Evolutionary conservation across 2,797 vertebrate genomes (phyloP), one percentile per base, ranked within the genome.

Genomic region (Calcarius lapponicus): DNA sequence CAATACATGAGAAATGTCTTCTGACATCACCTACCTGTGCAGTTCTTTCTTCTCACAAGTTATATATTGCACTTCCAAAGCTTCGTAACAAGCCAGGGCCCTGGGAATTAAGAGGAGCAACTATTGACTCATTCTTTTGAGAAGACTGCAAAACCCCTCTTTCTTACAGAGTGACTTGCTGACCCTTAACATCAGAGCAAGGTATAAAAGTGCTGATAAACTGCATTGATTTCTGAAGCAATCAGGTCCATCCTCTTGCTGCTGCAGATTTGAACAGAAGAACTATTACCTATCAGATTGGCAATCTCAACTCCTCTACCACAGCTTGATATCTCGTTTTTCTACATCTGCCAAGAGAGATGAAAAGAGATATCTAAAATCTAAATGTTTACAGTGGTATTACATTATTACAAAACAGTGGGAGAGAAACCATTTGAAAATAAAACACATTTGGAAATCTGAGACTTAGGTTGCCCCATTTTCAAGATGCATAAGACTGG

Each of bases 301-400:
- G 9, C 71, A 90, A 56, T 17, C 9, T 4, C 58, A 91, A 88
- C n/a, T 85, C 71, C 94, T 88, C 92, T 76, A 81, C 85, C 45
- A 88, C 66, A 93, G 79, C 60, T 56, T 83, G 92, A 81, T 47
- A 28, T 38, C 84, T 93, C 80, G 51, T 81, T 88, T 69, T 26
- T 64, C 86, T 85, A 50, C 6, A 24, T 87, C 19, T 45, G 31
- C 50, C 43, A 69, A 58, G 25, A 83, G 26, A 66, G n/a, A 43
- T 82, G 34, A 86, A 88, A 79, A 92, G 26, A 56, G 48, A 56
- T 54, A 79, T 31, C 40, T 72, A 60, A 94, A 90, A 76, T 76
- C 61, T 78, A 74, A 47, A 73, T 48, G 58, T 86, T 86, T 81
- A 43, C 73, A 71, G 32, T 38, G 38, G 9, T 48, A 54, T 80